Conservation (phyloP, 1,140 invertebrate species). For the Monochamus saltuarius region DNA sequence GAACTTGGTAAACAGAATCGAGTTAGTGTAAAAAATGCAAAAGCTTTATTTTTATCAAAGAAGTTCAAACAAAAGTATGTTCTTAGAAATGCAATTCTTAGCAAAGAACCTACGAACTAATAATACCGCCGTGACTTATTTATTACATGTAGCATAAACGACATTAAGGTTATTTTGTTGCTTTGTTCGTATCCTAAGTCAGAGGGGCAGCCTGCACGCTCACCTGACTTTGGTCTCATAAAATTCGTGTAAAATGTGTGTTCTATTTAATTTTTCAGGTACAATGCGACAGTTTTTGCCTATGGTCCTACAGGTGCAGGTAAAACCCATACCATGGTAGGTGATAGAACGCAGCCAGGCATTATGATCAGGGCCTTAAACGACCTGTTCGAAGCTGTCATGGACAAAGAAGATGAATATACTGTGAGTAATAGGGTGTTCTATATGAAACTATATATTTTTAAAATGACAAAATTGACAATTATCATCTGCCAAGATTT, state of each 20-base stretch:
- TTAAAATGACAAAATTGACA: no score
- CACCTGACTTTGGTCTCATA: no score
- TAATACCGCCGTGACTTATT: not conserved
- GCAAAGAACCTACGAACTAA: no score
- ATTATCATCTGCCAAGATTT: no score
- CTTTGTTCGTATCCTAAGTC: not conserved
- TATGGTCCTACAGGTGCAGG: slow-evolving; percentile 94
- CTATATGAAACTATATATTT: no score
- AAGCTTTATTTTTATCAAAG: no score
- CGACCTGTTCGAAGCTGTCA: slow-evolving; percentile 75
- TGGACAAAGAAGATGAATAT: slow-evolving; percentile 58
- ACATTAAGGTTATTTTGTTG: not conserved
- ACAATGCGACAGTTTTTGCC: slow-evolving; percentile 95
- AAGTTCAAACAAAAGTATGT: no score
- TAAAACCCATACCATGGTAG: slow-evolving; percentile 91
- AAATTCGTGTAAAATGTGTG: not conserved
- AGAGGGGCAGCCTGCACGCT: no score
- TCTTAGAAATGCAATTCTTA: no score
- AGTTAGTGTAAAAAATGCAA: no score
- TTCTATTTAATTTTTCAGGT: slow-evolving; percentile 51
- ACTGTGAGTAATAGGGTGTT: slow-evolving; percentile 60
- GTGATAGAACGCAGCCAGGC: slow-evolving; percentile 70
- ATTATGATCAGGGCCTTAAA: slow-evolving; percentile 86
- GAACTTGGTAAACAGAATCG: no score
- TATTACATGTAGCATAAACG: no score